Percentiles rank a stretch among this genome's conserved stretches.
Conservation (phyloP, 1,140 invertebrate genomes). For the Brachionus paranguensis region DNA sequence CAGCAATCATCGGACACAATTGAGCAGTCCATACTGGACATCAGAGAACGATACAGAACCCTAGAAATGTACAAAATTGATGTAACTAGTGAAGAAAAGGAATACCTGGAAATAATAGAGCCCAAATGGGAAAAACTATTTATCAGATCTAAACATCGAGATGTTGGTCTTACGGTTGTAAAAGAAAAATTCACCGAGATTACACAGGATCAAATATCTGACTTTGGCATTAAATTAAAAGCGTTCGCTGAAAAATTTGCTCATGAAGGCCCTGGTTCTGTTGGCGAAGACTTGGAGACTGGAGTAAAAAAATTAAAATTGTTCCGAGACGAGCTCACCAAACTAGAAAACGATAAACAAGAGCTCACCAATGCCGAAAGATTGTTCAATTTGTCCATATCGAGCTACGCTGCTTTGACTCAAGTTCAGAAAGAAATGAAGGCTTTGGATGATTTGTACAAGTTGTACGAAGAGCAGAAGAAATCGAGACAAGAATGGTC, state of each 20-base stretch:
- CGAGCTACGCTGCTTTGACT: slow-evolving; percentile 70
- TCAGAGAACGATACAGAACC: slow-evolving; percentile 59
- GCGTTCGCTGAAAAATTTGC: slow-evolving; percentile 27
- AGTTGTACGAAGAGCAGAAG: slow-evolving; percentile 71
- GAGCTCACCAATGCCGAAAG: slow-evolving; percentile 72
- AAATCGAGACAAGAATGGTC: slow-evolving; percentile 69
- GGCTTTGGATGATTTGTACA: slow-evolving; percentile 67
- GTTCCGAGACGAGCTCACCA: slow-evolving; percentile 64
- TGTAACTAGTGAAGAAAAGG: slow-evolving; percentile 54
- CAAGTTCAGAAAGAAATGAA: slow-evolving; percentile 67
- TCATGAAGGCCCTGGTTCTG: background rate
- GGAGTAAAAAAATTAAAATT: slow-evolving; percentile 58
- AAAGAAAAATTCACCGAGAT: slow-evolving; percentile 67
- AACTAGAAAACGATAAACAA: slow-evolving; percentile 64
- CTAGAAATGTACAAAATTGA: slow-evolving; percentile 52
- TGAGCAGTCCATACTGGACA: slow-evolving; percentile 64
- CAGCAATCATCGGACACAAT: slow-evolving; percentile 67
- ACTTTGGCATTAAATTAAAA: slow-evolving; percentile 30
- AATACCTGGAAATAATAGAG: slow-evolving; percentile 46
- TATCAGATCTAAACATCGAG: slow-evolving; percentile 53
- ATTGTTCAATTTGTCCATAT: slow-evolving; percentile 73
- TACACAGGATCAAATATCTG: slow-evolving; percentile 20
- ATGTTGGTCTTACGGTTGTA: slow-evolving; percentile 53
- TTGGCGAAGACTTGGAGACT: slow-evolving; percentile 40
- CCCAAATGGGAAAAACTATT: slow-evolving; percentile 53